Conservation (phyloP, 2,888 invertebrate genomes). For the Prosapia bicincta region DNA sequence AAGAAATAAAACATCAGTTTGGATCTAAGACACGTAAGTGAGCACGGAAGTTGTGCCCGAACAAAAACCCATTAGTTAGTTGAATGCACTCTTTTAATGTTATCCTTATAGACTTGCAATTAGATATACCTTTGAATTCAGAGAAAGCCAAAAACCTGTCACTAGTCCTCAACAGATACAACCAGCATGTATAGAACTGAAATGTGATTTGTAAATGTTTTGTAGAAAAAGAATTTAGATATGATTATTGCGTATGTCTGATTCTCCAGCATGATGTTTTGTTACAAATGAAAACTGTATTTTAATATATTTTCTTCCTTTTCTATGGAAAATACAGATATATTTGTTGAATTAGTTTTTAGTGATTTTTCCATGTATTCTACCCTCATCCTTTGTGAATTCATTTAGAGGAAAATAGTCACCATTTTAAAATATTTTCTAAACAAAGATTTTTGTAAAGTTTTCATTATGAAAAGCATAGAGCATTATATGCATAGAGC, state of each 20-base stretch:
- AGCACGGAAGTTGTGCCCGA: background rate
- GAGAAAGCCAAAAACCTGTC: background rate
- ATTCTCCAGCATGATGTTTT: background rate
- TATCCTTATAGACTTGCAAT: background rate
- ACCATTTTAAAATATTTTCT: background rate
- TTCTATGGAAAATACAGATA: conserved; percentile 2
- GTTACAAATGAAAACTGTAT: background rate
- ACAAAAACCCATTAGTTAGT: background rate
- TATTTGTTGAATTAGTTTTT: conserved; percentile 1
- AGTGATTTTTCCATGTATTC: background rate
- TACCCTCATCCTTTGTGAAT: background rate
- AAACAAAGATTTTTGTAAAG: too few species aligned
- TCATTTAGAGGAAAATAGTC: background rate
- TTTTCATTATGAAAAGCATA: too few species aligned
- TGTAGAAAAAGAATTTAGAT: background rate
- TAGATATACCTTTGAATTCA: too few species aligned
- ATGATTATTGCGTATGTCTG: background rate
- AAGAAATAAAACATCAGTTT: background rate
- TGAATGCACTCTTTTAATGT: background rate
- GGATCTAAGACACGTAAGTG: background rate
- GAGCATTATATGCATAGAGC: too few species aligned
- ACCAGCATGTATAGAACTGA: background rate
- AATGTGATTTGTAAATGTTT: background rate
- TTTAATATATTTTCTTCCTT: conserved; percentile 2
- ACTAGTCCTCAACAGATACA: background rate